Conservation (phyloP, 2,797 vertebrate species). For the Synaphobranchus kaupii region DNA sequence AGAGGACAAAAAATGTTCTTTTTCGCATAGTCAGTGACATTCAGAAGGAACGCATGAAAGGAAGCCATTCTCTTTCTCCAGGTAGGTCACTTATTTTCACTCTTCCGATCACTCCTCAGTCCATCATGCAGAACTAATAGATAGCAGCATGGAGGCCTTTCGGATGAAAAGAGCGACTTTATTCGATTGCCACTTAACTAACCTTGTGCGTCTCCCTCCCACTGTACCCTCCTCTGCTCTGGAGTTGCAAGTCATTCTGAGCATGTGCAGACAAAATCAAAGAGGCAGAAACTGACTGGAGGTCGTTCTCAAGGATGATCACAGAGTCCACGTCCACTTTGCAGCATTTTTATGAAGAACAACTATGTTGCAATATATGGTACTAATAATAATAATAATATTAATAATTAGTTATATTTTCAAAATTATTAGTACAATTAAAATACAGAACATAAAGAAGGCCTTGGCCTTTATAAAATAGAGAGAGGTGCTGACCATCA, state of each 20-base stretch:
- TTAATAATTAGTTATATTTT: too few relatives aligned
- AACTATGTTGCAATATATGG: too few relatives aligned
- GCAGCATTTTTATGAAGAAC: neutral
- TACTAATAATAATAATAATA: too few relatives aligned
- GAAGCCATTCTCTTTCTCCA: neutral
- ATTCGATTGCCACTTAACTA: constrained; percentile 14
- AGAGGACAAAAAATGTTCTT: neutral
- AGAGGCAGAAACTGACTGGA: neutral
- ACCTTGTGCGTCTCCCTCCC: neutral
- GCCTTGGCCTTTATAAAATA: too few relatives aligned
- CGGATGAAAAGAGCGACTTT: constrained; percentile 1
- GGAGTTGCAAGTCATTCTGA: neutral
- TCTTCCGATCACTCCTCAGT: constrained; percentile 29
- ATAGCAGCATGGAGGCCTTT: constrained; percentile 2
- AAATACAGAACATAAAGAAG: too few relatives aligned
- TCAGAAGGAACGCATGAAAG: constrained; percentile 4
- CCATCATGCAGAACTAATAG: constrained; percentile 5
- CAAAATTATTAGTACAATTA: too few relatives aligned
- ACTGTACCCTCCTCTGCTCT: neutral
- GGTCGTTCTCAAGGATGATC: neutral
- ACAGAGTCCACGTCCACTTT: neutral
- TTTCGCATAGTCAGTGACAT: constrained; percentile 16
- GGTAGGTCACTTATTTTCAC: neutral
- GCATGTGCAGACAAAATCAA: neutral
- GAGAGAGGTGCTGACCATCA: neutral